Percentiles rank a stretch among this genome's conserved stretches.
These are phyloP conservation scores for Phylloscopus trochiloides DNA, from an alignment of 2,113 vertebrate genomes.

Conservation along the genomic window DNA sequence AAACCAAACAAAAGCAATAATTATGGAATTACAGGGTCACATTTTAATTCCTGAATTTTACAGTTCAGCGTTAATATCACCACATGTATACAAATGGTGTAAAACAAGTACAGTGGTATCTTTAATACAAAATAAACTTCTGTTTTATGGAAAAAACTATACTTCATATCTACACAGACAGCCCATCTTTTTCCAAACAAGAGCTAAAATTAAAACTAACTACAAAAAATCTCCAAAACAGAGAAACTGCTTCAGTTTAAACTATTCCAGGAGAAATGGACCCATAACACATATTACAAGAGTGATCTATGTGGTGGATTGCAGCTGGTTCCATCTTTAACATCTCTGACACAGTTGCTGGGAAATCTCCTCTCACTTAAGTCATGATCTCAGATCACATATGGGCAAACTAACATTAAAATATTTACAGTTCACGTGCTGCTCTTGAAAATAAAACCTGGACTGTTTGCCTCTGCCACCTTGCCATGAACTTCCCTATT, in stretches of 20 bases:
- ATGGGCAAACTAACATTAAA: constrained; percentile 79
- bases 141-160: constrained; percentile 85
- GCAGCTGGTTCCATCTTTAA: constrained; percentile 65
- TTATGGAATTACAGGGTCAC: constrained; percentile 91
- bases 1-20: constrained; percentile 76
- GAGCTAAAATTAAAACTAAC: constrained; percentile 82
- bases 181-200: constrained; percentile 83
- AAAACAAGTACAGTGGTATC: constrained; percentile 92
- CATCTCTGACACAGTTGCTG: constrained; percentile 38
- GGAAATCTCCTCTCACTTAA: constrained; percentile 53
- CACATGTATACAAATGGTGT: constrained; percentile 97
- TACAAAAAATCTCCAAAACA: constrained; percentile 81
- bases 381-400: constrained; percentile 78
- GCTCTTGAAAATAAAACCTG: constrained; percentile 68
- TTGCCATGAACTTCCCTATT: not conserved
- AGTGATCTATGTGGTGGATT: constrained; percentile 69
- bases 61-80: constrained; percentile 88
- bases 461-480: constrained; percentile 63
- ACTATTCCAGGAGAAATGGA: constrained; percentile 81
- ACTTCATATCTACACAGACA: constrained; percentile 86
- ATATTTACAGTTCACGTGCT: constrained; percentile 79
- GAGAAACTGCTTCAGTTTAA: constrained; percentile 77
- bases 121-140: constrained; percentile 95
- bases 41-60: constrained; percentile 96
- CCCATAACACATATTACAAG: constrained; percentile 74